A percentile compares a stretch with the other conserved stretches of the same genome.
phyloP scores from a whole-genome alignment of 2,888 invertebrate genomes.

The Nebria salina region DNA sequence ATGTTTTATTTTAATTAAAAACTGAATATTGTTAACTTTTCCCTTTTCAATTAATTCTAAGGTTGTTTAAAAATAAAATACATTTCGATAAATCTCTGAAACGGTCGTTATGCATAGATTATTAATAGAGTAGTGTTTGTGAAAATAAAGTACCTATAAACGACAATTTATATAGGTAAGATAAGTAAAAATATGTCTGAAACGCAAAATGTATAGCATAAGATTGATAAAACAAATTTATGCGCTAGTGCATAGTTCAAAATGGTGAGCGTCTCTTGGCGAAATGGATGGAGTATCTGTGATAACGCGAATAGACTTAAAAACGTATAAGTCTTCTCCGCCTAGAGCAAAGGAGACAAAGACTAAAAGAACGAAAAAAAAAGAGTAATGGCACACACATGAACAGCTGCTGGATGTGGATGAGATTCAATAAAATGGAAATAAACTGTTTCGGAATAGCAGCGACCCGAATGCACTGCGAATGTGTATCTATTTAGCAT shows the following conservation, averaged over 20 bases:
- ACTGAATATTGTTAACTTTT: too few relatives aligned
- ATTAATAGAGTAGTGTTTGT: background rate
- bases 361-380: background rate
- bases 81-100: background rate
- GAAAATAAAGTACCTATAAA: background rate
- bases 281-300: slow-evolving; percentile 33
- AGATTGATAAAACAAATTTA: slow-evolving; percentile 40
- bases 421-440: slow-evolving; percentile 45
- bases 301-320: slow-evolving; percentile 38
- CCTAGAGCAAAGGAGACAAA: slow-evolving; percentile 11
- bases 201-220: slow-evolving; percentile 14
- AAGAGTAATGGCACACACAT: slow-evolving; percentile 4
- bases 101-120: background rate
- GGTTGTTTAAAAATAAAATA: too few relatives aligned
- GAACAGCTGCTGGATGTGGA: slow-evolving; percentile 23
- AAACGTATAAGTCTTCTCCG: slow-evolving; percentile 27
- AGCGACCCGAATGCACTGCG: background rate
- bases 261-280: slow-evolving; percentile 6
- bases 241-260: slow-evolving; percentile 14
- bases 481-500: slow-evolving; percentile 26
- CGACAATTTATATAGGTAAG: background rate
- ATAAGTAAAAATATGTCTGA: background rate
- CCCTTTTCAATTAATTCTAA: too few relatives aligned
- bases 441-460: slow-evolving; percentile 34
- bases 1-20: too few relatives aligned